These are phyloP conservation scores for Aurelia aurita complex sp. Pacific DNA, from an alignment of 30 jellyfish, hydroid and myxozoan species.

Conservation along the genomic window DNA sequence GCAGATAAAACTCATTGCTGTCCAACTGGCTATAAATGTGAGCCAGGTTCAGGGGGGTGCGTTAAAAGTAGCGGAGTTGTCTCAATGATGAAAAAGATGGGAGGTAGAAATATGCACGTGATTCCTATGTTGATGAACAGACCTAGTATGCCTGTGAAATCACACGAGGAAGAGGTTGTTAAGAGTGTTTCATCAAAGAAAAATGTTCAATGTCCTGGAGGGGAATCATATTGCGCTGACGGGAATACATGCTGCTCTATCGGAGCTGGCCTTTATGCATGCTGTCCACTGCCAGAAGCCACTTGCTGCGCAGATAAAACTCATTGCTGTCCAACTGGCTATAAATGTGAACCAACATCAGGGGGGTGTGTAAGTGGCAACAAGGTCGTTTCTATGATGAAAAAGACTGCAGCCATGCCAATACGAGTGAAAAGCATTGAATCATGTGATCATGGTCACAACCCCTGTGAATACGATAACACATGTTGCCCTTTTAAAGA, in stretches of 20 bases:
- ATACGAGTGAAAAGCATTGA: not conserved
- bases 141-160: too few relatives aligned
- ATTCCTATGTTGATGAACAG: too few relatives aligned
- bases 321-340: slow-evolving; percentile 77
- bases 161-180: too few relatives aligned
- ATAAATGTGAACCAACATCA: slow-evolving; percentile 4
- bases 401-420: not conserved
- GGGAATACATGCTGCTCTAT: slow-evolving; percentile 75
- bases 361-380: slow-evolving; percentile 41
- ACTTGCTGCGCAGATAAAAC: slow-evolving; percentile 70
- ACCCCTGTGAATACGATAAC: slow-evolving; percentile 1
- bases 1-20: slow-evolving; percentile 71
- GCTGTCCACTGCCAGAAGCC: slow-evolving; percentile 87
- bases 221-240: slow-evolving; percentile 51
- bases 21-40: slow-evolving; percentile 57
- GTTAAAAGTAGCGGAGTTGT: not conserved
- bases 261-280: slow-evolving; percentile 67
- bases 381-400: slow-evolving; percentile 7
- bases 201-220: slow-evolving; percentile 51
- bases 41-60: slow-evolving; percentile 18
- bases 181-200: too few relatives aligned
- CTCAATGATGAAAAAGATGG: not conserved
- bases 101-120: too few relatives aligned
- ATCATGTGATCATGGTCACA: not conserved
- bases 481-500: slow-evolving; percentile 35